Percentiles rank a stretch among this genome's conserved stretches.
Conservation (phyloP, 92 coral and sea anemone genomes). For the Desmophyllum pertusum region DNA sequence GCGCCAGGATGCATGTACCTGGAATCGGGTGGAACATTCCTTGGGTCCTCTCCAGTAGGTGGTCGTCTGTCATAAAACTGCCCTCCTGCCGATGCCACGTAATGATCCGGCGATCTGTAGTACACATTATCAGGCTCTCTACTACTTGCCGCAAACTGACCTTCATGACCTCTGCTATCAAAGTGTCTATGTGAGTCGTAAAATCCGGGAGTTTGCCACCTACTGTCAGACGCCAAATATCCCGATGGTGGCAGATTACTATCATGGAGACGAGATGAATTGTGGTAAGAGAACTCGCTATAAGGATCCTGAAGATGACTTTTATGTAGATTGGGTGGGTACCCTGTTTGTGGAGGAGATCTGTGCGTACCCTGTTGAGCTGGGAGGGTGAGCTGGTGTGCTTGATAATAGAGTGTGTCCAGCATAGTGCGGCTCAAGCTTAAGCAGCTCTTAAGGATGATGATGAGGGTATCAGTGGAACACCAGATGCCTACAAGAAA, state of each 20-base stretch:
- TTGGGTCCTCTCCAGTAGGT: conserved; percentile 3
- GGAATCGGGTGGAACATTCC: conserved; percentile 17
- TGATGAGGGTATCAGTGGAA: not conserved
- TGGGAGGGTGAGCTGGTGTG: conserved; percentile 14
- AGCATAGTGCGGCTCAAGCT: not conserved
- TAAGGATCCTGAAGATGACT: not conserved
- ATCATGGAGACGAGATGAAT: not conserved
- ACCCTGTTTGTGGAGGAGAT: not conserved
- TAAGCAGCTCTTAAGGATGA: not conserved
- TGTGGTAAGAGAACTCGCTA: not conserved
- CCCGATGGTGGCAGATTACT: not conserved
- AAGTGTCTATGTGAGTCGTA: conserved; percentile 17
- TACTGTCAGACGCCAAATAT: conserved; percentile 1
- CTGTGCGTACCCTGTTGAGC: not conserved
- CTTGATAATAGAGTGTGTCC: not conserved
- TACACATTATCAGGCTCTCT: not conserved
- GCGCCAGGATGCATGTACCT: not conserved
- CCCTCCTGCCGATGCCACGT: not conserved
- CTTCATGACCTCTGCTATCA: conserved; percentile 13
- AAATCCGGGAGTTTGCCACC: conserved; percentile 26
- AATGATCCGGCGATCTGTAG: conserved; percentile 11
- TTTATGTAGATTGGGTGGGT: not conserved
- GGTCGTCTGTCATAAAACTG: conserved; percentile 11
- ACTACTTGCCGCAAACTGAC: not conserved
- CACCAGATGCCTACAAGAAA: not conserved